phyloP scores from a whole-genome alignment of 2,888 invertebrate genomes.

The Torymus tubicola region DNA sequence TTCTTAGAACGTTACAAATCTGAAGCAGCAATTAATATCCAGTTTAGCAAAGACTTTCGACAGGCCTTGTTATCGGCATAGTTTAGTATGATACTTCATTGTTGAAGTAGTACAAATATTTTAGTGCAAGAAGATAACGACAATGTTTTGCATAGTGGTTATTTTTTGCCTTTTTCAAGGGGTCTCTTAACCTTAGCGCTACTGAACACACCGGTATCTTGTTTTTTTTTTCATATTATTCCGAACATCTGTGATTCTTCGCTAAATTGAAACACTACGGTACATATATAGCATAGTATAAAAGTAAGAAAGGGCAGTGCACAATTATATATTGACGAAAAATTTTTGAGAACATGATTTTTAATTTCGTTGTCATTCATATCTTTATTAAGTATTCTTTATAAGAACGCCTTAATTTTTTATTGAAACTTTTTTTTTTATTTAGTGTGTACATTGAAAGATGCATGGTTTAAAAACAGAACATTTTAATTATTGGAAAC shows the following conservation, averaged over 20 bases:
- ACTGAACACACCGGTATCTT: conserved; percentile 51
- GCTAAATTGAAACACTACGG: conserved; percentile 8
- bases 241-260: conserved; percentile 18
- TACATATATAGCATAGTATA: conserved; percentile 4
- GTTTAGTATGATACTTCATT: conserved; percentile 27
- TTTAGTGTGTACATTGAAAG: not conserved
- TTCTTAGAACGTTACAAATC: conserved; percentile 72
- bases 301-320: conserved; percentile 55
- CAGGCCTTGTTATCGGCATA: conserved; percentile 41
- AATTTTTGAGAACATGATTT: not conserved
- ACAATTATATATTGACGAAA: conserved; percentile 6
- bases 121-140: conserved; percentile 52
- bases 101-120: conserved; percentile 43
- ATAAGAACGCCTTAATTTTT: not conserved
- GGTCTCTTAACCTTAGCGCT: conserved; percentile 51
- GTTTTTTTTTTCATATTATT: not conserved
- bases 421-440: too few relatives aligned
- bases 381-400: not conserved
- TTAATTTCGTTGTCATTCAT: not conserved
- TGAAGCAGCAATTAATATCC: conserved; percentile 72
- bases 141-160: conserved; percentile 40
- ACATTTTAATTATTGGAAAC: not conserved
- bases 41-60: conserved; percentile 66
- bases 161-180: conserved; percentile 20
- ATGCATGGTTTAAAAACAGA: not conserved